Conservation (phyloP, 2,113 vertebrate species). For the Rafetus swinhoei region DNA sequence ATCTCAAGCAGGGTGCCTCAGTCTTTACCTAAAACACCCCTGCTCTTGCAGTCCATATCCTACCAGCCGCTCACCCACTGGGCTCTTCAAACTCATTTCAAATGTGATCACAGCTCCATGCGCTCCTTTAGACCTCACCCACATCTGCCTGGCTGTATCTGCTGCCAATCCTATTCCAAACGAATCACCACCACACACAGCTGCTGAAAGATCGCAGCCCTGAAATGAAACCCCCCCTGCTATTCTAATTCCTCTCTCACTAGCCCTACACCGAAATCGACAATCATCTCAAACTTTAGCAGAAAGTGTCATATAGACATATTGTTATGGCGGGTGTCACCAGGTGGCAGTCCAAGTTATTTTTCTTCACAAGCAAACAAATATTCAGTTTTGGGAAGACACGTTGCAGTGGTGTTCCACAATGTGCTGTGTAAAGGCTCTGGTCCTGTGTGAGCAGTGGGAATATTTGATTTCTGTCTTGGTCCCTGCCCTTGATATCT, state of each 20-base stretch:
- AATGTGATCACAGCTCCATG: background rate
- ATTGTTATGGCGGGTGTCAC: too few relatives aligned
- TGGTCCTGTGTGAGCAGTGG: slow-evolving; percentile 1
- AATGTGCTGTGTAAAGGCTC: background rate
- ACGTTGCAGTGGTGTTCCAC: background rate
- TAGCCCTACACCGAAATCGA: background rate
- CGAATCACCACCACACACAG: background rate
- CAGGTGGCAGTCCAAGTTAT: background rate
- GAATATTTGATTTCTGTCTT: slow-evolving; percentile 32
- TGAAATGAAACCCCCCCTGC: fast-evolving
- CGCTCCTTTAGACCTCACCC: background rate
- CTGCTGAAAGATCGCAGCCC: background rate
- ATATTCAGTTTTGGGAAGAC: background rate
- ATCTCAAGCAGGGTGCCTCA: background rate
- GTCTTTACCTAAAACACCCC: background rate
- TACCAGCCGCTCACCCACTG: fast-evolving
- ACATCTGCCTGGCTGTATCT: background rate
- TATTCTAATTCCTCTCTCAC: background rate
- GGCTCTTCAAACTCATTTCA: background rate
- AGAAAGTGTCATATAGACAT: background rate
- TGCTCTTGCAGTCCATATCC: too few relatives aligned
- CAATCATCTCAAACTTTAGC: too few relatives aligned
- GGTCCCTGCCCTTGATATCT: slow-evolving; percentile 45
- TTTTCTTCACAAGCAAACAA: background rate
- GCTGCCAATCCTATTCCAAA: background rate